A percentile compares a stretch with the other conserved stretches of the same genome.
phyloP scores from a whole-genome alignment of 1,140 invertebrate species.

The Doryteuthis pealeii region DNA sequence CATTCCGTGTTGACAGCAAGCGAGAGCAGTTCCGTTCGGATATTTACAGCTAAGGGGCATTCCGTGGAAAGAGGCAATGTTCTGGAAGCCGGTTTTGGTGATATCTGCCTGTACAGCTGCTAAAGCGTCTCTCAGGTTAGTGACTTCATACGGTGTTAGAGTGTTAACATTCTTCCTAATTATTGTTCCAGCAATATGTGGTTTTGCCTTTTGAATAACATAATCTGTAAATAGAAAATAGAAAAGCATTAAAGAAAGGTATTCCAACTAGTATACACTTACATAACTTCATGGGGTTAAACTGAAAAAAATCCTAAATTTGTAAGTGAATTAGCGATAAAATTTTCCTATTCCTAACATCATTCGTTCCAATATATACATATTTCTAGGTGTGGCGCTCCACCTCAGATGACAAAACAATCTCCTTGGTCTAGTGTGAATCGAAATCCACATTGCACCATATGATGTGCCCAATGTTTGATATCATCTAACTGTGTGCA shows the following conservation, averaged over 20 bases:
- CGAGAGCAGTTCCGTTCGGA: background rate
- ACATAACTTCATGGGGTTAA: too few species aligned
- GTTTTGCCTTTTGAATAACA: background rate
- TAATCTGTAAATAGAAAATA: background rate
- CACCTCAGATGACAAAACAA: too few species aligned
- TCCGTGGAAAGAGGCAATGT: conserved; percentile 31
- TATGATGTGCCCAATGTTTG: too few species aligned
- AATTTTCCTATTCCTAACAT: too few species aligned
- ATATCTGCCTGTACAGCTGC: conserved; percentile 17
- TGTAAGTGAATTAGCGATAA: too few species aligned
- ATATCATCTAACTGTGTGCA: too few species aligned
- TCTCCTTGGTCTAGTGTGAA: too few species aligned
- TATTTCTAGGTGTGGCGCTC: too few species aligned
- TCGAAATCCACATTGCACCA: too few species aligned
- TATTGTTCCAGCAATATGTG: background rate
- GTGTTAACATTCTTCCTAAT: conserved; percentile 17
- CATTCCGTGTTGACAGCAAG: conserved; percentile 31
- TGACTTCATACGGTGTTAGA: conserved; percentile 12
- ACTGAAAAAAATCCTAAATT: too few species aligned
- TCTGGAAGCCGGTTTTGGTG: conserved; percentile 27
- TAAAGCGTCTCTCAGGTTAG: conserved; percentile 15
- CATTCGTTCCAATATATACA: too few species aligned
- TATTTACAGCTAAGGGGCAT: conserved; percentile 22
- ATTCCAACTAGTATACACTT: too few species aligned
- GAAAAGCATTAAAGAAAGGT: background rate